Conservation (phyloP, 2,888 invertebrate species). For the Ctenicera cuprea region DNA sequence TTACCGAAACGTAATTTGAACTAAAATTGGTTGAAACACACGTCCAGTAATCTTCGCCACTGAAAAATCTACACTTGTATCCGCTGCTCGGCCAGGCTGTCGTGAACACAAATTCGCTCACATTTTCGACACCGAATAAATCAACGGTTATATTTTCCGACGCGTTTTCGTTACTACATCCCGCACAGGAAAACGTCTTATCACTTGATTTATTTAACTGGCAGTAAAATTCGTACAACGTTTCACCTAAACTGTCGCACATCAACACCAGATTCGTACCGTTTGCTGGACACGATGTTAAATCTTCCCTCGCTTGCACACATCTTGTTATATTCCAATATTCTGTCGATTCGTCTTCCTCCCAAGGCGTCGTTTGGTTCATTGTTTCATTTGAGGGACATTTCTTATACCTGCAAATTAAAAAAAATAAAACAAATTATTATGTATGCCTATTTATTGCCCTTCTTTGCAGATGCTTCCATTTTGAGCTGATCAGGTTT, state of each 20-base stretch:
- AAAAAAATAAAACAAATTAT: constrained; percentile 5
- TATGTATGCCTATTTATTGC: too few species aligned
- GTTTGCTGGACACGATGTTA: constrained; percentile 44
- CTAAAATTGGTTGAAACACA: constrained; percentile 55
- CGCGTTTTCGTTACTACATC: constrained; percentile 49
- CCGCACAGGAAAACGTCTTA: constrained; percentile 53
- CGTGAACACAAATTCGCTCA: constrained; percentile 49
- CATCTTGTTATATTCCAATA: constrained; percentile 48
- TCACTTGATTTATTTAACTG: constrained; percentile 54
- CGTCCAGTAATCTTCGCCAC: constrained; percentile 63
- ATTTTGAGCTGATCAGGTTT: too few species aligned
- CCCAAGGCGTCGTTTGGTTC: constrained; percentile 35
- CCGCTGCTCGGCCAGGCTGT: constrained; percentile 56
- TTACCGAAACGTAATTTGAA: constrained; percentile 40
- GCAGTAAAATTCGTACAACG: constrained; percentile 56
- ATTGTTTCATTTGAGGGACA: constrained; percentile 39
- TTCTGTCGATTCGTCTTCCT: constrained; percentile 25
- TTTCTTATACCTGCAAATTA: constrained; percentile 24
- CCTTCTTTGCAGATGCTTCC: too few species aligned
- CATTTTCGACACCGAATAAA: constrained; percentile 44
- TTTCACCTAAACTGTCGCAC: constrained; percentile 54
- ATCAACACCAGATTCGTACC: constrained; percentile 48
- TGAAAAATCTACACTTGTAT: constrained; percentile 61
- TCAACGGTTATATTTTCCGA: constrained; percentile 45
- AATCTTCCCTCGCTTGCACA: constrained; percentile 35